Conservation (phyloP, 2,797 vertebrate species). For the Betta splendens region DNA sequence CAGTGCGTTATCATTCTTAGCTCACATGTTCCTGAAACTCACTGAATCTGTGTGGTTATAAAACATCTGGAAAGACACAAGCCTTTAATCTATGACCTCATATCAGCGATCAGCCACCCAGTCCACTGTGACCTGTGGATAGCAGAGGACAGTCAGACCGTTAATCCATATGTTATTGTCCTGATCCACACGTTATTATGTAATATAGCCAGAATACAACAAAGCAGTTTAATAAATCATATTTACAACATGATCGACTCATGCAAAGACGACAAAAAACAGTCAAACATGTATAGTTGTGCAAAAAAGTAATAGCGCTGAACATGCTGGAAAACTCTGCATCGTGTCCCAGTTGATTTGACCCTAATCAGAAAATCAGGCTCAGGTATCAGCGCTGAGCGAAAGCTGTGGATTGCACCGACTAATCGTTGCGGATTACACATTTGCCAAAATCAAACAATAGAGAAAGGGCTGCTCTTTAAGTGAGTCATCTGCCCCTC, state of each 20-base stretch:
- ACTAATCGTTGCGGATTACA: constrained; percentile 11
- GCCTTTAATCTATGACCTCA: constrained; percentile 33
- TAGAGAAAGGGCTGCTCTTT: constrained; percentile 30
- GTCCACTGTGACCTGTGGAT: constrained; percentile 32
- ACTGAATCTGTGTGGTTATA: background rate
- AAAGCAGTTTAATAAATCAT: no score
- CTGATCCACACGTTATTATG: no score
- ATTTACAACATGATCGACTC: background rate
- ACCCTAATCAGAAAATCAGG: constrained; percentile 21
- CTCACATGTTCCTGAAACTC: background rate
- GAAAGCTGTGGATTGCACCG: background rate
- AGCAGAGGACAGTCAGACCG: constrained; percentile 16
- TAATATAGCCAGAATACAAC: no score
- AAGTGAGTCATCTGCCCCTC: constrained; percentile 1
- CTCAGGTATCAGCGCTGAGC: background rate
- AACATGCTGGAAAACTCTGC: background rate
- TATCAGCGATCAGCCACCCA: constrained; percentile 27
- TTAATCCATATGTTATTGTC: constrained; percentile 44
- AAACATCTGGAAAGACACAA: constrained; percentile 25
- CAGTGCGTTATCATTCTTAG: background rate
- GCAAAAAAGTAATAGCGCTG: background rate
- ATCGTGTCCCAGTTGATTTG: constrained; percentile 14
- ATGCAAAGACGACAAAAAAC: no score
- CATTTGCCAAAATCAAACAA: constrained; percentile 36
- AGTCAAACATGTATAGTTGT: background rate